These are phyloP conservation scores for Lochmaea capreae DNA, from an alignment of 2,888 invertebrate species.

Conservation along the genomic window DNA sequence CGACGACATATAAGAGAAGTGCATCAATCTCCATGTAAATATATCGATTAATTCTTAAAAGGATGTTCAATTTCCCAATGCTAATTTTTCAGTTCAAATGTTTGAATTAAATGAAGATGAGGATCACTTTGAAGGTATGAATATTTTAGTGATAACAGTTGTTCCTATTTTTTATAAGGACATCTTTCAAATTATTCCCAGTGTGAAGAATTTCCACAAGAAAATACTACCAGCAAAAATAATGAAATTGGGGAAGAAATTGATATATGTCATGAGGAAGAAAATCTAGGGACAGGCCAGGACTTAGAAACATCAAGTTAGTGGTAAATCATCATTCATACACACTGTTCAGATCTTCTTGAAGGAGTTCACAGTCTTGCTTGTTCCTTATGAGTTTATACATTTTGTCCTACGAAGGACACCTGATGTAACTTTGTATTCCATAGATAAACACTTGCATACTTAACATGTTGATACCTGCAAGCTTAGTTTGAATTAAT, in stretches of 20 bases:
- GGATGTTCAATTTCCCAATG: constrained; percentile 3
- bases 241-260: constrained; percentile 1
- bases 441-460: no score
- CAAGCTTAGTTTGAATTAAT: no score
- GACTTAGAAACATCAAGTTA: no score
- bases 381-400: neutral
- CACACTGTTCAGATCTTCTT: no score
- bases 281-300: no score
- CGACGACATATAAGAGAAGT: constrained; percentile 14
- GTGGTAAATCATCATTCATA: no score
- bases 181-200: constrained; percentile 12
- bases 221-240: constrained; percentile 5
- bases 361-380: no score
- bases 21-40: constrained; percentile 22
- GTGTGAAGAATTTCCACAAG: constrained; percentile 9
- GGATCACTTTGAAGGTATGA: constrained; percentile 14
- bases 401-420: neutral
- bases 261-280: no score
- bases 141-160: constrained; percentile 6
- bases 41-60: neutral
- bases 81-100: constrained; percentile 12
- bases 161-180: constrained; percentile 6
- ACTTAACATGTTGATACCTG: no score
- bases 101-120: constrained; percentile 13
- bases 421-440: no score